Evolutionary conservation across 2,113 vertebrate genomes (phyloP), one percentile per base, ranked within the genome.

Genomic region (Neogale vison): DNA sequence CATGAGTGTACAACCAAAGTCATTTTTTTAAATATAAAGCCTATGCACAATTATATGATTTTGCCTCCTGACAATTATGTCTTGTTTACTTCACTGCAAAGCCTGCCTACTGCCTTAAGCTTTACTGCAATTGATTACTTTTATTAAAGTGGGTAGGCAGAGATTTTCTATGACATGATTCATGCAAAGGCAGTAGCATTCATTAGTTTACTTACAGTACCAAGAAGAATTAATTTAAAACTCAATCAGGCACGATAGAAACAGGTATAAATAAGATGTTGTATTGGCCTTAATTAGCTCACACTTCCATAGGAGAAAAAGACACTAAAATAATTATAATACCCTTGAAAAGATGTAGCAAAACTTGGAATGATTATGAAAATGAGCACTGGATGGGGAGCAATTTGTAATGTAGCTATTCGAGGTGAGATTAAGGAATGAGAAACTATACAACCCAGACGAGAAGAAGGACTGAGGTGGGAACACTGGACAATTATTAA

Each of bases 141-240:
- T 52, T 80, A 81, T 81, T 90, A 93, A 86, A 81, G 18, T 69
- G 24, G 11, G 9, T n/a, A 90, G 34, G 72, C 34, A 95, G 47
- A 90, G 47, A 20, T 93, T 90, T 84, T 59, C 47, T 72, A 55
- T 23, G 36, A 57, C 20, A 79, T 52, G 71, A 89, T 90, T 93
- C 71, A 85, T 72, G 36, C 24, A 72, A 95, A 72, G 7, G 5
- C 14, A 74, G 21, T 24, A 82, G 5, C 59, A 67, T 71, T 90
- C 88, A 95, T 71, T 88, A 50, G 34, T 88, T 77, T 92, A 84
- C 69, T 96, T 26, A 88, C 12, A 45, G 34, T 52, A 61, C 57
- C 50, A 71, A 88, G 77, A 71, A 96, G 83, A 71, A 96, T 94
- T 91, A 87, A 87, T 65, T 91, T 82, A 82, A 42, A 96, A 76